Conservation (phyloP, 2,797 vertebrate genomes). For the Lutjanus argentimaculatus region DNA sequence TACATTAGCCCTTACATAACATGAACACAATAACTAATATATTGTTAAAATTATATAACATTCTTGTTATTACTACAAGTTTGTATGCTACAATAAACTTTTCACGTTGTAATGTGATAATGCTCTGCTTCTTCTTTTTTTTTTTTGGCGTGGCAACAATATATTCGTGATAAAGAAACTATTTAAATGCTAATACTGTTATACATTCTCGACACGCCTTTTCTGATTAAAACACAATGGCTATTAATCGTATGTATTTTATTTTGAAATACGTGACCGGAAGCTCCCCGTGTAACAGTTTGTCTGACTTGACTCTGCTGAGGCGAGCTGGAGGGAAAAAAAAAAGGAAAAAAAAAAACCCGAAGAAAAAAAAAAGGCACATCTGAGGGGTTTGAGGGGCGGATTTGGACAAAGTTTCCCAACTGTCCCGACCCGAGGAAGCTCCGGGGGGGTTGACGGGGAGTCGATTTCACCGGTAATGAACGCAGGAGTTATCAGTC, state of each 20-base stretch:
- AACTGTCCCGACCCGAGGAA: constrained; percentile 86
- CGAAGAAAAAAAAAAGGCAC: constrained; percentile 83
- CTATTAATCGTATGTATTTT: not conserved
- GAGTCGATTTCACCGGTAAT: constrained; percentile 85
- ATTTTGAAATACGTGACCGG: constrained; percentile 58
- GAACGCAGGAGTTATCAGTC: constrained; percentile 74
- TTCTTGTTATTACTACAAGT: too few species aligned
- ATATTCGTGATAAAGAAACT: too few species aligned
- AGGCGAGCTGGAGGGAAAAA: constrained; percentile 67
- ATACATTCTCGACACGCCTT: not conserved
- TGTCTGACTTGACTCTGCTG: constrained; percentile 29
- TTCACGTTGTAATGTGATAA: too few species aligned
- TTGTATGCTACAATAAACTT: too few species aligned
- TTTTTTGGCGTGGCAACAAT: too few species aligned
- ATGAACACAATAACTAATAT: too few species aligned
- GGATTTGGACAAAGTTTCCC: constrained; percentile 88
- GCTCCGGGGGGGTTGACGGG: constrained; percentile 82
- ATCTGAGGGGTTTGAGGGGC: constrained; percentile 82
- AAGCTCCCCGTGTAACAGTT: not conserved
- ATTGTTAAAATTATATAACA: too few species aligned
- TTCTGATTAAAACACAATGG: not conserved
- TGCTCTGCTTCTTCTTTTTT: too few species aligned
- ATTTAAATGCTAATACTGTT: too few species aligned
- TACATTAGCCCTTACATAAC: too few species aligned
- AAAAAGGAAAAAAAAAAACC: constrained; percentile 68